Base-by-base conservation (phyloP, 2,113 vertebrate genomes). In the Megaceryle torquata region DNA sequence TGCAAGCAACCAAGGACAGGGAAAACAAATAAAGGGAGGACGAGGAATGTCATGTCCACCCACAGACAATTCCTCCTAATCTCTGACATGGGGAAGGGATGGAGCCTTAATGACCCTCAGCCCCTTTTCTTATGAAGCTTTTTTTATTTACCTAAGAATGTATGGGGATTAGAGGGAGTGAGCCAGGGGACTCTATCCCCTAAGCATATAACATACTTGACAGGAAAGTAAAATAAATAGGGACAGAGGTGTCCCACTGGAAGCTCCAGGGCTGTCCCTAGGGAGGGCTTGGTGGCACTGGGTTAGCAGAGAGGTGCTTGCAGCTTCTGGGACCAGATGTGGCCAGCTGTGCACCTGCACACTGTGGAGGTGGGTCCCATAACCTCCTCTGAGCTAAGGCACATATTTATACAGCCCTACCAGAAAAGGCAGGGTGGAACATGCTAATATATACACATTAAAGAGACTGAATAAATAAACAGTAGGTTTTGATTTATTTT, bases 401-500 rank as follows among this genome's bases (percentile, higher is more conserved):
- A 79, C 26, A 15, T 94, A 75, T 94, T 95, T 94, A 53, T 75
- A 86, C 33, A 88, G 68, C 43, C 43, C 80, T 85, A 82, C 82
- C 67, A 96, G 89, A 88, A 95, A 91, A 93, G 72, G 64, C 82
- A 94, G 89, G 91, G 87, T 88, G 79, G 78, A 93, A 91, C 85
- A 89, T 0, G 4, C 91, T 84, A 75, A 89, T 64, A 88, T 53
- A 87, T 31, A 82, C 93, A 91, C 82, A 87, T 82, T 93, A 88
- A 89, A 85, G 89, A 88, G 59, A 54, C 71, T 63, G 82, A 82
- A 93, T 80, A 96, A 97, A 95, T 85, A 95, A 95, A 89, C 70
- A 80, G 91, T 72, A 70, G 61, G 74, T 60, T 93, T 90, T 82
- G 74, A 84, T 95, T 92, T 96, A 91, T 97, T 96, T 96, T 95